Conservation (phyloP, 2,888 invertebrate species). For the Campoletis raptor region DNA sequence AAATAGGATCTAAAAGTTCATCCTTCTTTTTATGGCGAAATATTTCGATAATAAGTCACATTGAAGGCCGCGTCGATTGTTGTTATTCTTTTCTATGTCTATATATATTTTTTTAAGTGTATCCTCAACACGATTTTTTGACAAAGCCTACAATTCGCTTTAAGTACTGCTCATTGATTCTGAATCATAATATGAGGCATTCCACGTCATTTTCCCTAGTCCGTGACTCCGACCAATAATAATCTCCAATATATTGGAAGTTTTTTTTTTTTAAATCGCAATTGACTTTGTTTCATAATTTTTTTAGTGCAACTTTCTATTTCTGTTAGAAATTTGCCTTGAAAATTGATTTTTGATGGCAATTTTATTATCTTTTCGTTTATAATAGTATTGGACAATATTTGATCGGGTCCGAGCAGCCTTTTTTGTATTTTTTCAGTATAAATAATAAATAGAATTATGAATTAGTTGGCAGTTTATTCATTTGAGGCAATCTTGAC, state of each 20-base stretch:
- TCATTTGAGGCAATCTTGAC: background rate
- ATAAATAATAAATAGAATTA: background rate
- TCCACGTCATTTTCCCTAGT: background rate
- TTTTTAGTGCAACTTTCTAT: background rate
- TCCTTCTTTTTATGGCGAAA: conserved; percentile 12
- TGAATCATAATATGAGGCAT: background rate
- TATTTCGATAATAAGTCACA: conserved; percentile 1
- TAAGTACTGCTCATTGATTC: conserved; percentile 12
- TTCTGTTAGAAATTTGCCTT: background rate
- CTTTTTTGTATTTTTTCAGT: background rate
- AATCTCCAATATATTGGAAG: too few species aligned
- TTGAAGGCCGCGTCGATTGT: too few species aligned
- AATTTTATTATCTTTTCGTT: background rate
- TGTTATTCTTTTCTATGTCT: too few species aligned
- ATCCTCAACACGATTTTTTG: too few species aligned
- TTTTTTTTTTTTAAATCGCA: too few species aligned
- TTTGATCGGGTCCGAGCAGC: background rate
- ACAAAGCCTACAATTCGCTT: background rate
- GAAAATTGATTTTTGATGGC: background rate
- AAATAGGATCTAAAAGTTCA: conserved; percentile 27
- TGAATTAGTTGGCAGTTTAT: background rate
- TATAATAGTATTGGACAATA: background rate
- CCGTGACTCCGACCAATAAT: background rate
- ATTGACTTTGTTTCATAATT: background rate
- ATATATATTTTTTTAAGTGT: too few species aligned